Base-by-base conservation (phyloP, 2,113 vertebrate genomes). In the Lanius ludovicianus region DNA sequence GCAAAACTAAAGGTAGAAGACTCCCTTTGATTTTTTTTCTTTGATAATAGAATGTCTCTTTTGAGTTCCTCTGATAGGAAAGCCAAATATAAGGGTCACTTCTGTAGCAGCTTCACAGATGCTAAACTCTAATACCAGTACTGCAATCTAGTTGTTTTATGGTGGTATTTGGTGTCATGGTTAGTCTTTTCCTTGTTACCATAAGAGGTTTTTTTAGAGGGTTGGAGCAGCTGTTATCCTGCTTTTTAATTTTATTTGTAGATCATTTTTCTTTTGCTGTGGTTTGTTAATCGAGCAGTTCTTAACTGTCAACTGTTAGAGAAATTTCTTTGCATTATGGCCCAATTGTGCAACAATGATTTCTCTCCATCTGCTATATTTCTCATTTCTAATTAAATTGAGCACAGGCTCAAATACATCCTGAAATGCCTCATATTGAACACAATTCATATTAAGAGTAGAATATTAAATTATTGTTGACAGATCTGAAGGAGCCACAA, bases 61-160 rank as follows among this genome's bases (percentile, higher is more conserved):
- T 96, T 96, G 80, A 94, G 90, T 89, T 94, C 46, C 47, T 93
- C 57, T 94, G 68, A 89, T 68, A 93, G 71, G 35, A 90, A 96
- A 96, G 60, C 56, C 94, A 96, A 96, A 87, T 87, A 92, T 69
- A 96, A 93, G 94, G 77, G 84, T 96, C 84, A 92, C 49, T 81
- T 94, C 50, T 74, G 57, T 64, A 89, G 71, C 13, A 70, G 42
- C 35, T 91, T 89, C 77, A 84, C 20, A 95, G 85, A 78, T 83
- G 33, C 33, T 90, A 74, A 95, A 95, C 68, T 94, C 49, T 84
- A 76, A 93, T 65, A 92, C 46, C 31, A 68, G 50, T 73, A 74
- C 50, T 56, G 42, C 70, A 90, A 85, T 81, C 63, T 68, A 93
- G 87, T 62, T 91, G 55, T 86, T 17, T 93, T 89, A 59, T 2